Evolutionary conservation across 2,888 invertebrate species (phyloP), one percentile per base, ranked within the genome.

Genomic region (Margaritifera margaritifera): DNA sequence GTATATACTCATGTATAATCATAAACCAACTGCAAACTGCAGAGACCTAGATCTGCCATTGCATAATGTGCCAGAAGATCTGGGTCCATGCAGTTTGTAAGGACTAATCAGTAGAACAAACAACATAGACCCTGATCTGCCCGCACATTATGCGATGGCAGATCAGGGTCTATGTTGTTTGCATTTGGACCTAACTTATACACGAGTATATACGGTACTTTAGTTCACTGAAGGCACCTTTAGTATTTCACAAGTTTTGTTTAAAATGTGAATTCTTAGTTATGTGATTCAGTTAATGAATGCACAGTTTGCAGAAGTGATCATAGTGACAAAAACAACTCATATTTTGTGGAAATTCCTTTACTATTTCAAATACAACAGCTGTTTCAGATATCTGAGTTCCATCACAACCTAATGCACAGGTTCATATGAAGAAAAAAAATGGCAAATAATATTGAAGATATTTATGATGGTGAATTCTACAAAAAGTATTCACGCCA

Each of bases 291-390:
- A 27, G 6, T 24, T 0, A 22, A 52, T 24, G n/a, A 4, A 24
- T 73, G 70, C 51, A n/a, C n/a, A 24, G 63, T 68, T 6, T 73
- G 73, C 51, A 25, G 56, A 24, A 31, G 24, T 31, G 57, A 66
- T 42, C 19, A 27, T 58, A 52, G 22, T 57, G 51, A 67, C 20
- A 52, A 42, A 54, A 69, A 64, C 61, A 52, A 57, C 4, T 68
- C 72, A 18, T 72, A 72, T 50, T 74, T 74, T 66, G 68, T 74
- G 25, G 74, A 71, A 65, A 71, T 69, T 52, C 71, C 74, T 15
- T 61, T 74, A n/a, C 19, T 64, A 8, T 59, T 56, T 25, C 74
- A 74, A 59, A 56, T 71, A 50, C 62, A 55, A 11, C 57, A 71
- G n/a, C 56, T 71, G 5, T 74, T 74, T 62, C 11, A 62, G 54